These are phyloP conservation scores for Diprion similis DNA, from an alignment of 1,140 invertebrate species.

Conservation along the genomic window DNA sequence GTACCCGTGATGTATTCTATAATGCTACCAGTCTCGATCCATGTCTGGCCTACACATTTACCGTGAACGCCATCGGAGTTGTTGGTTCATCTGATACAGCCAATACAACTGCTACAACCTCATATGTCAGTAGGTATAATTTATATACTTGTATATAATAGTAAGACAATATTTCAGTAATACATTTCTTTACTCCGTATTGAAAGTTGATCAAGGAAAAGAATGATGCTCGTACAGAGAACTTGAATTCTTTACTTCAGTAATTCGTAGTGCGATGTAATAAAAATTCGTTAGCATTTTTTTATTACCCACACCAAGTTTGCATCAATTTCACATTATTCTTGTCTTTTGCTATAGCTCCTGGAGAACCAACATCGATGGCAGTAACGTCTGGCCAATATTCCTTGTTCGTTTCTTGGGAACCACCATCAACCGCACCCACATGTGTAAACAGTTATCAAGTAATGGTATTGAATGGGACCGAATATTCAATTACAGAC, in stretches of 20 bases:
- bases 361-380: conserved; percentile 26
- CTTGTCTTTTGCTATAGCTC: conserved; percentile 31
- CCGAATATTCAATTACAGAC: conserved; percentile 13
- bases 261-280: neutral
- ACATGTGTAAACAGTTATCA: conserved; percentile 41
- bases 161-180: no score
- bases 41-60: conserved; percentile 29
- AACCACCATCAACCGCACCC: conserved; percentile 31
- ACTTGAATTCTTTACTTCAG: neutral
- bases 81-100: conserved; percentile 24
- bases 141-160: neutral
- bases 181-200: no score
- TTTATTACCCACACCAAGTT: neutral
- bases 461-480: conserved; percentile 26
- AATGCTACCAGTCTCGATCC: conserved; percentile 28
- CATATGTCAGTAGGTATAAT: conserved; percentile 35
- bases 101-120: conserved; percentile 29
- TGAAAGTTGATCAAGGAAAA: no score
- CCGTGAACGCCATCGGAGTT: conserved; percentile 19
- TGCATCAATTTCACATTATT: conserved; percentile 9
- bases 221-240: no score
- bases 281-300: neutral
- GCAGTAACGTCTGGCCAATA: conserved; percentile 23
- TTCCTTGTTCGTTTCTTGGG: conserved; percentile 39
- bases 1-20: conserved; percentile 14